Evolutionary conservation across 2,888 invertebrate species (phyloP).

Genomic region (Machimus rusticus): DNA sequence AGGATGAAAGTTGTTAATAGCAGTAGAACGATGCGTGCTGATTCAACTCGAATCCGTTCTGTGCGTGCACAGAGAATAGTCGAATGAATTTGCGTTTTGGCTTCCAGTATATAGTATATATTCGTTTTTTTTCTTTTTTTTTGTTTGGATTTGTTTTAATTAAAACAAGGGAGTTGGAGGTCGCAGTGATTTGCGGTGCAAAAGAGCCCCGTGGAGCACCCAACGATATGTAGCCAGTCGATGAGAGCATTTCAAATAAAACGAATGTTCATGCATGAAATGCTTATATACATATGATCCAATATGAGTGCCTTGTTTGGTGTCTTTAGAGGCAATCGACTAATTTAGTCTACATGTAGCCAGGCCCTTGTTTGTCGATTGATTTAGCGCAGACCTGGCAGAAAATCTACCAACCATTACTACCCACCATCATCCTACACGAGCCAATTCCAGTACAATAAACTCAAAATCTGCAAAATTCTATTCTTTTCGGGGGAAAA

Average conservation of each 20-base stretch:
- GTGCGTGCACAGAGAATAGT: constrained; percentile 41
- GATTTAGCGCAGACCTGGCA: constrained; percentile 8
- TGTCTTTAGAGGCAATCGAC: constrained; percentile 36
- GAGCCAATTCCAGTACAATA: not conserved
- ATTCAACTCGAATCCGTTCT: constrained; percentile 40
- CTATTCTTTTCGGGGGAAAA: not conserved
- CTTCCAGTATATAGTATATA: constrained; percentile 25
- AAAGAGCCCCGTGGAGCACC: constrained; percentile 10
- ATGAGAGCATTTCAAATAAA: constrained; percentile 47
- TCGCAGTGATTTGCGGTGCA: constrained; percentile 43
- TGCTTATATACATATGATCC: constrained; percentile 45
- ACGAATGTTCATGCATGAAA: constrained; percentile 47
- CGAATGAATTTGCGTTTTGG: constrained; percentile 48
- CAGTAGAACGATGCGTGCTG: constrained; percentile 44
- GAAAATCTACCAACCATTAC: not conserved
- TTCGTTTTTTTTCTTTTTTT: constrained; percentile 6
- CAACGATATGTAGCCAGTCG: constrained; percentile 44
- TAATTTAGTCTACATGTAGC: constrained; percentile 39
- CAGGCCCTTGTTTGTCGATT: constrained; percentile 24
- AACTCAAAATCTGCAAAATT: constrained; percentile 7
- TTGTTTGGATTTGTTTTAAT: constrained; percentile 46
- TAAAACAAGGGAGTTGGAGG: constrained; percentile 45
- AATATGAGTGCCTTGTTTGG: constrained; percentile 40
- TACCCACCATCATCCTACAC: not conserved
- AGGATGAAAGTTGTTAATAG: constrained; percentile 33